These are phyloP conservation scores for Gallinago stenura DNA, from an alignment of 2,797 vertebrate species.

Conservation along the genomic window DNA sequence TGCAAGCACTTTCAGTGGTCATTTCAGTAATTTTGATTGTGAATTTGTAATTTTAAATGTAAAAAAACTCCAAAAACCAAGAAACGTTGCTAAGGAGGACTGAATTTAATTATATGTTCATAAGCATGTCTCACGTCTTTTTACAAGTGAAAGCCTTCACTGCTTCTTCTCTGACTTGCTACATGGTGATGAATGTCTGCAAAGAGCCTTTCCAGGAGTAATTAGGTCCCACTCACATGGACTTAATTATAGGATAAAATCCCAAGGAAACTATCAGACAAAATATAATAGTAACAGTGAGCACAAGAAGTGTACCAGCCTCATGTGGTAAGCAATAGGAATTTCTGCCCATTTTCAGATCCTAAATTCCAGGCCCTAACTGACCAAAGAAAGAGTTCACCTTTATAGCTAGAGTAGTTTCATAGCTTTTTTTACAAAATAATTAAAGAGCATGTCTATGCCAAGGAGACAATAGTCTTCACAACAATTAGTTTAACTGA, in stretches of 20 bases:
- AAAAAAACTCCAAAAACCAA: not conserved
- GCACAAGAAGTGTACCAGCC: not conserved
- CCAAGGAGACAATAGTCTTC: not conserved
- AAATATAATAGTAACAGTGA: not conserved
- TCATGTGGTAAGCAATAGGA: not conserved
- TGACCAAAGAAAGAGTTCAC: not conserved
- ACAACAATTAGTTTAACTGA: not conserved
- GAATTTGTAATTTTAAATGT: not conserved
- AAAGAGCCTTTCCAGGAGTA: not conserved
- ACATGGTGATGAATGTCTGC: not conserved
- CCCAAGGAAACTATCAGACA: not conserved
- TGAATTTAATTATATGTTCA: not conserved
- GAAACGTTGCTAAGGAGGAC: not conserved
- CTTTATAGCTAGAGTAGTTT: conserved; percentile 2
- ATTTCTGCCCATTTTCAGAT: not conserved
- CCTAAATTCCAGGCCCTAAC: not conserved
- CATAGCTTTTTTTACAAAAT: not conserved
- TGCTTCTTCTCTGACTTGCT: not conserved
- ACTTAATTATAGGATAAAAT: not conserved
- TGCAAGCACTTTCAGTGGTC: not conserved
- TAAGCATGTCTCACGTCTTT: accelerated
- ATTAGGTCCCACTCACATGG: not conserved
- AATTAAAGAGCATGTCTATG: not conserved
- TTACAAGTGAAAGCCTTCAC: not conserved
- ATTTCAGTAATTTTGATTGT: not conserved